Conservation (phyloP, 2,113 vertebrate genomes). For the Stomatorhinus ivindoensis region DNA sequence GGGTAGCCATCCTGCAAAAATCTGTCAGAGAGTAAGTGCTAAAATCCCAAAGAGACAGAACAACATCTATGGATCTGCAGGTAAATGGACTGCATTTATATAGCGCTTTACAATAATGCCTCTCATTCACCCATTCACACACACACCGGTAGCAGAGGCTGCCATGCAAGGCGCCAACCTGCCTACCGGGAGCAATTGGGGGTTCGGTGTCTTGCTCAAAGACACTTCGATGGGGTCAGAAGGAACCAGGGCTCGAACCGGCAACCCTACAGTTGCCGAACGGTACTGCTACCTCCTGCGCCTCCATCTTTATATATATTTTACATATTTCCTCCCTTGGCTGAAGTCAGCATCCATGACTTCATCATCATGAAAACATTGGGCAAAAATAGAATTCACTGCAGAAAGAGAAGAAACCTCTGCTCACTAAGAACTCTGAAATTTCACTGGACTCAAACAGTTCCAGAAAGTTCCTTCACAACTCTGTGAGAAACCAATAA, state of each 20-base stretch:
- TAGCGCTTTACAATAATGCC: no score
- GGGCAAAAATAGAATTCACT: neutral
- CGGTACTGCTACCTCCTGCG: no score
- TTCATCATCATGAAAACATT: neutral
- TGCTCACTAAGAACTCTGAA: neutral
- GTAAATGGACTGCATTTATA: no score
- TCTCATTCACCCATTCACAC: no score
- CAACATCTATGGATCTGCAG: neutral
- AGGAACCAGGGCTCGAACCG: no score
- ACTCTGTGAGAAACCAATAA: neutral
- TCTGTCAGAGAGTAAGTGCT: neutral
- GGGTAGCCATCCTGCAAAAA: neutral
- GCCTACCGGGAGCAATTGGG: no score
- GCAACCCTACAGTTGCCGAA: no score
- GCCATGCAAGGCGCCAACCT: no score
- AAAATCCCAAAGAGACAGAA: neutral
- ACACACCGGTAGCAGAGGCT: no score
- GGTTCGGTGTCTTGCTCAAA: no score
- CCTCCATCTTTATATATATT: no score
- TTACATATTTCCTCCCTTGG: neutral
- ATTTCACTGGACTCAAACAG: neutral
- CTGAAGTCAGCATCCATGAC: neutral
- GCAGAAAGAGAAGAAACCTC: neutral
- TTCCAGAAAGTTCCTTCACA: neutral
- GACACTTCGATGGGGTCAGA: no score